phyloP scores from a whole-genome alignment of 1,140 invertebrate genomes.

The Acromyrmex echinatior region DNA sequence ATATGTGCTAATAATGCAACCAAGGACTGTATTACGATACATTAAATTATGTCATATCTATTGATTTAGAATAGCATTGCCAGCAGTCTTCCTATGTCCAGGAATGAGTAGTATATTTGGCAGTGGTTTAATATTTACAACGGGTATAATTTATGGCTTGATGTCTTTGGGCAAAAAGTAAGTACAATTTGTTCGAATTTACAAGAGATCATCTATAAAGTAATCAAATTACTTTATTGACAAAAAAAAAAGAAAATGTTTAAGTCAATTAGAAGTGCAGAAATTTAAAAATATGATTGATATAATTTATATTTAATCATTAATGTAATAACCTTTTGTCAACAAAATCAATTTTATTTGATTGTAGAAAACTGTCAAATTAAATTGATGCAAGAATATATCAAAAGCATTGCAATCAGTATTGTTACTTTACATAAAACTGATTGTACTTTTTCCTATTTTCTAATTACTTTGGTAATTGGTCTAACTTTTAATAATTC shows the following conservation, averaged over 20 bases:
- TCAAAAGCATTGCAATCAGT: background rate
- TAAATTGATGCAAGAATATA: constrained; percentile 17
- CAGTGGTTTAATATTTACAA: constrained; percentile 94
- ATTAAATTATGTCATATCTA: constrained; percentile 61
- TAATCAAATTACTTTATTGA: background rate
- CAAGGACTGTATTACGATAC: background rate
- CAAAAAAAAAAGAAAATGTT: background rate
- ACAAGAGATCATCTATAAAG: background rate
- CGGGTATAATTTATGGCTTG: constrained; percentile 96
- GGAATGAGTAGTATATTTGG: constrained; percentile 93
- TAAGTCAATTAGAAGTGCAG: background rate
- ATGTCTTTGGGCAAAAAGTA: constrained; percentile 96
- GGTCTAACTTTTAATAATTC: background rate
- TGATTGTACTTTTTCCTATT: background rate
- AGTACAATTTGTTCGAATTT: background rate
- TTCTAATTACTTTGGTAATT: background rate
- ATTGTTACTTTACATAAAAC: background rate
- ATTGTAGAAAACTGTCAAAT: constrained; percentile 6
- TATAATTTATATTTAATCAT: constrained; percentile 4
- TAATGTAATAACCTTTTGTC: background rate
- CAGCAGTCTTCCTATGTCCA: constrained; percentile 93
- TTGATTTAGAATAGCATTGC: constrained; percentile 90
- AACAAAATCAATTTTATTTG: background rate
- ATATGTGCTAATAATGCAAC: too few relatives aligned
- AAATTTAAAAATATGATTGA: background rate